A percentile compares a stretch with the other conserved stretches of the same genome.
phyloP scores from a whole-genome alignment of 2,888 invertebrate genomes.

The Thymelicus acteon region DNA sequence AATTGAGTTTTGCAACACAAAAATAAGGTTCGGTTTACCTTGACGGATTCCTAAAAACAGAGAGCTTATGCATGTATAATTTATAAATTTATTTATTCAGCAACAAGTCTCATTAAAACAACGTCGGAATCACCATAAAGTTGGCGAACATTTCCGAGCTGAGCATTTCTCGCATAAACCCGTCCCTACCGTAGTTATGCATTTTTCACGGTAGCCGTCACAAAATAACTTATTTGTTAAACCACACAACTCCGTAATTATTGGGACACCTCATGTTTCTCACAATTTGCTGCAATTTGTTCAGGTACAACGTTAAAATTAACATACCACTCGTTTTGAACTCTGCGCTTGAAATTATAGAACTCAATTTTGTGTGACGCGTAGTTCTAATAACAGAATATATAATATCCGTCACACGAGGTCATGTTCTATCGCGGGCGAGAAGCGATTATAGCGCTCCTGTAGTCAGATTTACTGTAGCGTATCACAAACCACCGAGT shows the following conservation, averaged over 20 bases:
- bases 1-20: background rate
- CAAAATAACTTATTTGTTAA: conserved; percentile 69
- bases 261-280: conserved; percentile 68
- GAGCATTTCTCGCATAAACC: conserved; percentile 46
- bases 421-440: background rate
- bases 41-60: background rate
- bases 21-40: background rate
- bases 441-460: conserved; percentile 2
- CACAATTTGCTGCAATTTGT: conserved; percentile 65
- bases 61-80: conserved; percentile 10
- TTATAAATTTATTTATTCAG: conserved; percentile 7
- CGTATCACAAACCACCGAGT: too few species aligned
- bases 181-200: conserved; percentile 59
- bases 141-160: conserved; percentile 10
- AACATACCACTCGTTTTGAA: conserved; percentile 1
- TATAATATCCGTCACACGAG: background rate
- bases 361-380: conserved; percentile 10
- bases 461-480: too few species aligned
- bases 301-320: conserved; percentile 33
- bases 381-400: conserved; percentile 41
- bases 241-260: conserved; percentile 63
- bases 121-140: conserved; percentile 1
- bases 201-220: conserved; percentile 74
- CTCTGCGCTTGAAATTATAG: background rate
- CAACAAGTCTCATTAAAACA: conserved; percentile 13